These are phyloP conservation scores for Tympanoctomys barrerae DNA, from an alignment of 2,797 vertebrate genomes.

Conservation along the genomic window DNA sequence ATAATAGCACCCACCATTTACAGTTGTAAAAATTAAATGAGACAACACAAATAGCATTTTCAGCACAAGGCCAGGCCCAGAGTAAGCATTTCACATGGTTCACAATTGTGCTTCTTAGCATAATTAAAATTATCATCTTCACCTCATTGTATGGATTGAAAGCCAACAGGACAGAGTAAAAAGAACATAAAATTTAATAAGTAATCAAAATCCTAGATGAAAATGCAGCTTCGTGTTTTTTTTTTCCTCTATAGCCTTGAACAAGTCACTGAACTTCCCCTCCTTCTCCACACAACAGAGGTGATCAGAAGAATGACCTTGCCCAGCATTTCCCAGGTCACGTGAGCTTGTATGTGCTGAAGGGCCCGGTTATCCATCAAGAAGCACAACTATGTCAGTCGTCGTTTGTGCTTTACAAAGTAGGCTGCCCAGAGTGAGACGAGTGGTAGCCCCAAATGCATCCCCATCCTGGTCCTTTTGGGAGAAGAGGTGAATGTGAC, in stretches of 20 bases:
- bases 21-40: not conserved
- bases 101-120: not conserved
- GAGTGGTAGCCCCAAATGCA: not conserved
- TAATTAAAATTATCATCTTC: not conserved
- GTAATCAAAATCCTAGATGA: slow-evolving; percentile 1
- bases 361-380: not conserved
- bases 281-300: not conserved
- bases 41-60: not conserved
- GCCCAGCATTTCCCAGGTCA: not conserved
- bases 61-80: not conserved
- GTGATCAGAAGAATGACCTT: not conserved
- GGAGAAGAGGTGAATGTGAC: not conserved
- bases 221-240: not conserved
- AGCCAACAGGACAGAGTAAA: not conserved
- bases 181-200: not conserved
- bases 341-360: not conserved
- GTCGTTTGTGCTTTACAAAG: not conserved
- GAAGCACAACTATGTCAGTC: not conserved
- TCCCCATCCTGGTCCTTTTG: not conserved
- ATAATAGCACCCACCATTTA: not conserved
- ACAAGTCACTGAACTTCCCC: not conserved
- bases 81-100: not conserved
- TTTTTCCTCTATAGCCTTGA: not conserved
- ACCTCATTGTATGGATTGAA: not conserved
- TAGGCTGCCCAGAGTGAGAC: not conserved